Evolutionary conservation across 2,797 vertebrate genomes (phyloP), one percentile per base, ranked within the genome.

Genomic region (Pseudomugil gertrudae): DNA sequence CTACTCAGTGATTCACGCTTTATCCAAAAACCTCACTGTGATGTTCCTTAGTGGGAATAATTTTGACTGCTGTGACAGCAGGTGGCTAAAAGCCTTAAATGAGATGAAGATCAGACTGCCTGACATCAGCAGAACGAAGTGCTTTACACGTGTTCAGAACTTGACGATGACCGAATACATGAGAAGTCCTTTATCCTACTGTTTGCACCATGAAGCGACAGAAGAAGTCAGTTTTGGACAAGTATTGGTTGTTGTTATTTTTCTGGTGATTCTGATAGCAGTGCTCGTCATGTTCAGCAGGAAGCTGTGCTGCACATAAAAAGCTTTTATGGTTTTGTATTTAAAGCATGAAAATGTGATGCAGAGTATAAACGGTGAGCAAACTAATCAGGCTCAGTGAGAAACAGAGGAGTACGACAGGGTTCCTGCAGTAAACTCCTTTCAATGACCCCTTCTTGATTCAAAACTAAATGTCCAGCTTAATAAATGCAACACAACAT

Each of bases 51-150:
- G 90, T 29, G 87, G 90, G 4, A 94, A 93, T 55, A 0, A 38
- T 35, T 92, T 93, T 24, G 89, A 90, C 72, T 94, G 93, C 24
- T 94, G 93, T 57, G 74, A 90, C 35, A 84, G 74, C 32, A 21
- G 54, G 29, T 93, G 92, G 92, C 68, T 91, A 52, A 79, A 9
- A 13, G 14, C 50, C 61, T 56, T 93, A 4, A 78, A 74, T 2
- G 69, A 87, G 55, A 32, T 24, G 0, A 66, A 69, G 5, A 80
- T 89, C 23, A 63, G 72, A 6, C 50, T 93, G 50, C 78, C 87
- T 2, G 92, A 94, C 45, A 59, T 93, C 1, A 59, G 14, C 3
- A 57, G 78, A 14, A 38, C 87, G 0, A n/a, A 80, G 1, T 93
- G 93, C 51, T 78, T 84, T 21, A 66, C 79, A 19, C 40, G 29